phyloP scores from a whole-genome alignment of 30 jellyfish, hydroid and myxozoan genomes.

The Cassiopea xamachana region DNA sequence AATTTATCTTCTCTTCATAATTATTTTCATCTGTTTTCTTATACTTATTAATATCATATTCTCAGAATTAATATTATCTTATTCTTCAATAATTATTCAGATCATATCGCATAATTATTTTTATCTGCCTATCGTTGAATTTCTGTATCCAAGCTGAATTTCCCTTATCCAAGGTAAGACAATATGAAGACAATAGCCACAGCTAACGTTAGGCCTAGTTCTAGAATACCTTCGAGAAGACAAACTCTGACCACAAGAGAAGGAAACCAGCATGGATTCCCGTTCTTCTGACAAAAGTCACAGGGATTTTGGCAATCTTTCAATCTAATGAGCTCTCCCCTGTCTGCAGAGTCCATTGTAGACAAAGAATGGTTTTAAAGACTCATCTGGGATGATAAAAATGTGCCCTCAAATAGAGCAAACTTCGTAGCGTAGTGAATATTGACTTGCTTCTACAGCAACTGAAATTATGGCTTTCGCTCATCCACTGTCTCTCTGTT shows the following conservation, averaged over 20 bases:
- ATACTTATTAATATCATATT: not conserved
- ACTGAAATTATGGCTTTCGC: too few species aligned
- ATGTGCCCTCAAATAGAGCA: too few species aligned
- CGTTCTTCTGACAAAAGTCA: too few species aligned
- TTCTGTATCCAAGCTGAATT: not conserved
- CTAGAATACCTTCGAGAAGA: not conserved
- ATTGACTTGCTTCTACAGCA: too few species aligned
- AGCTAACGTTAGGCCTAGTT: not conserved
- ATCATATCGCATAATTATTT: not conserved
- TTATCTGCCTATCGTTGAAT: not conserved
- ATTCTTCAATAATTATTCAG: not conserved
- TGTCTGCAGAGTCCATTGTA: too few species aligned
- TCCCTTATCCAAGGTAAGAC: not conserved
- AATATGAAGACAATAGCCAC: not conserved
- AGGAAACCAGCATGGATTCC: not conserved
- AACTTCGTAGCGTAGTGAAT: too few species aligned
- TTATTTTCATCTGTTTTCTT: not conserved
- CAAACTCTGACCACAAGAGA: not conserved
- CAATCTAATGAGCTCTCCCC: too few species aligned
- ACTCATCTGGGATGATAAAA: too few species aligned
- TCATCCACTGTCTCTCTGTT: too few species aligned
- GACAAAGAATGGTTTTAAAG: too few species aligned
- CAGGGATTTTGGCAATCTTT: too few species aligned
- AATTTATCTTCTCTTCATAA: not conserved
- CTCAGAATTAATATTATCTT: not conserved